Evolutionary conservation across 2,797 vertebrate genomes (phyloP).

Genomic region (Phaenicophaeus curvirostris): DNA sequence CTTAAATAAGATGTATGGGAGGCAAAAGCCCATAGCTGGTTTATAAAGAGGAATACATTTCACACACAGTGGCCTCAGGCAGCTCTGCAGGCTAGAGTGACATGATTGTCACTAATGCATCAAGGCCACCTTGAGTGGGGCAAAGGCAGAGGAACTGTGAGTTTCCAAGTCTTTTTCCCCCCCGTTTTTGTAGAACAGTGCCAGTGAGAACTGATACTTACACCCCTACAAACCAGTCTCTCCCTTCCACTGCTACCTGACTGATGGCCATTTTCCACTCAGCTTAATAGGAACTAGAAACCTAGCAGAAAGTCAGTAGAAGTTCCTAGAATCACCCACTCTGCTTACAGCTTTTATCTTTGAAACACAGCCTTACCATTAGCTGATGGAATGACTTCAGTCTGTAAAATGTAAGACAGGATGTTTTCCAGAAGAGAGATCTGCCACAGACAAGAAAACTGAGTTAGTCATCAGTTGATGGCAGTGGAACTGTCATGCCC

Average conservation of each 20-base stretch:
- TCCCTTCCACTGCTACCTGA: background rate
- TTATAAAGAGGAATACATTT: background rate
- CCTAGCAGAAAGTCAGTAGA: background rate
- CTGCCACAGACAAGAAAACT: constrained; percentile 44
- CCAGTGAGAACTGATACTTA: background rate
- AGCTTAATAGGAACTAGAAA: background rate
- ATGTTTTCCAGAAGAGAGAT: constrained; percentile 75
- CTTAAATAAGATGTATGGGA: background rate
- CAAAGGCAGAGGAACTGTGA: background rate
- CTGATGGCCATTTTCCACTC: background rate
- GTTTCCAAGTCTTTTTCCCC: background rate
- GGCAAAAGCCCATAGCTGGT: background rate
- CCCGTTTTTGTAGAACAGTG: background rate
- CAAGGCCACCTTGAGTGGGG: background rate
- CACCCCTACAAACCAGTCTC: background rate
- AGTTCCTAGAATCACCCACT: background rate
- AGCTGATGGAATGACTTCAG: constrained; percentile 72
- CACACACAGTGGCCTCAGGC: background rate
- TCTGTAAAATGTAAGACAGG: constrained; percentile 76
- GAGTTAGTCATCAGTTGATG: background rate
- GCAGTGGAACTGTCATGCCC: background rate
- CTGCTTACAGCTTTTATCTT: background rate
- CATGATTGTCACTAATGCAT: background rate
- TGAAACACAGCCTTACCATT: constrained; percentile 68
- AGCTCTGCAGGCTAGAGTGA: background rate